Evolutionary conservation across 1,140 invertebrate genomes (phyloP), one percentile per base, ranked within the genome.

Genomic region (Panagrolaimus sp.): DNA sequence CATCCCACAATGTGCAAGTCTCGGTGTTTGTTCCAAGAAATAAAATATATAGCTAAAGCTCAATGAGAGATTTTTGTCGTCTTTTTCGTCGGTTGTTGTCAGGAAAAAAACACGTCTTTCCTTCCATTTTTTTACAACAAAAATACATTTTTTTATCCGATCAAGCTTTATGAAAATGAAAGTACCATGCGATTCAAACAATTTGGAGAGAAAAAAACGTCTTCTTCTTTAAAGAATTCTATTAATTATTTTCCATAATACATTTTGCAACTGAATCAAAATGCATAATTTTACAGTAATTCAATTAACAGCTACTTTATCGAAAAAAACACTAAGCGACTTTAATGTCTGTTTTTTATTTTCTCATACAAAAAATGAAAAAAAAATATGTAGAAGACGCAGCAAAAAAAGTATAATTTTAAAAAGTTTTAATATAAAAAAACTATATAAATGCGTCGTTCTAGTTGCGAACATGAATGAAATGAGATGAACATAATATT

Each of bases 291-390:
- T 38, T 38, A 27, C 9, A 57, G 20, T 27, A 20, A 57, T 57
- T 57, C 20, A 27, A 57, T 57, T 27, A 27, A 9, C 27, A 27
- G 27, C 13, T 11, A 57, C 51, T 25, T 57, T 11, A 25, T 27
- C 51, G 20, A 20, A 57, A 27, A 27, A 20, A 13, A 11, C 9
- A 20, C 51, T 25, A 57, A 57, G 31, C 7, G 31, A 38, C 31
- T 38, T 38, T 38, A 38, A 38, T 38, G 51, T 57, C 51, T 57
- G 51, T 57, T 57, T 20, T 57, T 57, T 57, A 57, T 57, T 57
- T 57, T 57, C 51, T 38, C 51, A 57, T 57, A 57, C 51, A 57
- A 57, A 57, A 27, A 57, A 27, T 20, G 51, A 16, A 20, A 27
- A 27, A n/a, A n/a, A n/a, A 57, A 57, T 14, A n/a, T 27, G 51